Conservation (phyloP, 2,797 vertebrate species). For the Diceros bicornis region DNA sequence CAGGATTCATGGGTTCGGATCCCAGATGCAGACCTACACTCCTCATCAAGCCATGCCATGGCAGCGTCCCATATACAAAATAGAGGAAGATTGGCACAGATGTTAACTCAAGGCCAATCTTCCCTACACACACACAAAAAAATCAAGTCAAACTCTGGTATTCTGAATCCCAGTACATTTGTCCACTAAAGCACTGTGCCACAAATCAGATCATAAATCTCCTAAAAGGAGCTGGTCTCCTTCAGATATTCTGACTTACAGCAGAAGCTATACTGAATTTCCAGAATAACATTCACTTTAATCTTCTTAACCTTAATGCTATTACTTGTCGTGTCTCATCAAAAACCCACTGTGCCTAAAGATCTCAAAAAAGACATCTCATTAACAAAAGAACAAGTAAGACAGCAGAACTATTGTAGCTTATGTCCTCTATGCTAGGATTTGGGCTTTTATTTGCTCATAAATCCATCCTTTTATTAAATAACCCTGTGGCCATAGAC, state of each 20-base stretch:
- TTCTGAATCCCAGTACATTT: neutral
- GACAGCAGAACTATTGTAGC: neutral
- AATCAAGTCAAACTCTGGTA: neutral
- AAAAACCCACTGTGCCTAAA: neutral
- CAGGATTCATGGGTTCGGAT: too few species aligned
- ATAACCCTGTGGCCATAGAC: neutral
- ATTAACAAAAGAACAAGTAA: neutral
- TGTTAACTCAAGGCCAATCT: too few species aligned
- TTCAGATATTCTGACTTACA: neutral
- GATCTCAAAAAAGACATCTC: constrained; percentile 5
- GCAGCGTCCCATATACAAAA: too few species aligned
- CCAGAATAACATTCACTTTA: neutral
- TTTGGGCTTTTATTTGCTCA: neutral
- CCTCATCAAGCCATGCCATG: too few species aligned
- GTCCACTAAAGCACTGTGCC: neutral
- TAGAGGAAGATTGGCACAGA: too few species aligned
- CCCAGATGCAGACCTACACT: too few species aligned
- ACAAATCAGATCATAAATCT: neutral
- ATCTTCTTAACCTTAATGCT: constrained; percentile 51
- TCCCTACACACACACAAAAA: neutral
- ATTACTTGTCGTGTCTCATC: constrained; percentile 3
- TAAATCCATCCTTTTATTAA: neutral
- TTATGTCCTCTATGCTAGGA: neutral
- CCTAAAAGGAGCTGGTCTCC: neutral
- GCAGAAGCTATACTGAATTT: neutral